Base-by-base conservation (phyloP, 2,888 invertebrate genomes). In the Heliconius erato region DNA sequence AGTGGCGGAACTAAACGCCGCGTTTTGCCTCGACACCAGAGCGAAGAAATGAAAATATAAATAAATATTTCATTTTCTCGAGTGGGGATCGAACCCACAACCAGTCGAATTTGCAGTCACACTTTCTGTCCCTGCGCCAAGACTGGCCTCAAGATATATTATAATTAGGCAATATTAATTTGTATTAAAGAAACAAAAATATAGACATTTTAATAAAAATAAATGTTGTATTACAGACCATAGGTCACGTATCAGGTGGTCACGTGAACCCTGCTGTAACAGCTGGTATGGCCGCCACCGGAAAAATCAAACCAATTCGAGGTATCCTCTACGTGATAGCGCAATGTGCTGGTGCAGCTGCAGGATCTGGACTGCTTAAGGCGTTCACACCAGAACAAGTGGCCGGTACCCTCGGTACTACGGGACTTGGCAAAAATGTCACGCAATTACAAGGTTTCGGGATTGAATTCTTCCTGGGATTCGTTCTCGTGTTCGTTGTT, bases 181-280 rank as follows among this genome's bases (percentile, higher is more conserved):
- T 72, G 9, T 63, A 28, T 49, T 63, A 28, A 69, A 28, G 0
- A 54, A 11, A 16, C 69, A 71, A 63, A 44, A 12, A 65, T 63
- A 40, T 40, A 19, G 12, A 63, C 3, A 63, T n/a, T 63, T 63
- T 0, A 63, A 67, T 76, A 72, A 63, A 44, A 14, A 54, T 63
- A 32, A 65, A 19, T 74, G 16, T 26, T 19, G 4, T 68, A 6
- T 26, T 84, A 79, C 93, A 98, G 98, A 96, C 97, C 79, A 97
- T 98, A 87, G 98, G 98, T 6, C 98, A 98, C 93, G 97, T 98
- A 79, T 98, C 98, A 82, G 99, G 99, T 3, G 98, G 98, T 16
- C 99, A 99, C 93, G 96, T 99, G 84, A 99, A 99, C 96, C 99
- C 99, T 2, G 99, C 99, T 0, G 98, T 99, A 69, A 99, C 99